A percentile compares a stretch with the other conserved stretches of the same genome.
Conservation (phyloP, 2,797 vertebrate species). For the Sitta carolinensis region DNA sequence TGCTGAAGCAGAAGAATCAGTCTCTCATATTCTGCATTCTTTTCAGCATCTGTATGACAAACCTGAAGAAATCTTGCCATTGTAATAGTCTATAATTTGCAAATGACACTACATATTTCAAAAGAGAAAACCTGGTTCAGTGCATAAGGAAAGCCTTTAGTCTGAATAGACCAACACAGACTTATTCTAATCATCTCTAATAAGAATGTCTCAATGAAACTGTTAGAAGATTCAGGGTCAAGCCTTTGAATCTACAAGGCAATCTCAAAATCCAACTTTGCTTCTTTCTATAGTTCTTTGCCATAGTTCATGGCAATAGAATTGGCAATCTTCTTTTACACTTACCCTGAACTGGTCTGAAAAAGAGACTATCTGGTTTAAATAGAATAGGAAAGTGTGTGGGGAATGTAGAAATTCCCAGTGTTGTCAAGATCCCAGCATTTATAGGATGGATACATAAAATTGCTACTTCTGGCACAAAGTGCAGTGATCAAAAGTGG, state of each 20-base stretch:
- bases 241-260: neutral
- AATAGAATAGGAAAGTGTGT: neutral
- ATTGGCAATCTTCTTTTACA: neutral
- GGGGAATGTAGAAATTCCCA: neutral
- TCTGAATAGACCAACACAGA: neutral
- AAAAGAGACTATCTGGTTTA: neutral
- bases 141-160: neutral
- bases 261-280: neutral
- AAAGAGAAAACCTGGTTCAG: neutral
- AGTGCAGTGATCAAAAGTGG: neutral
- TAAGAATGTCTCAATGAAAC: neutral
- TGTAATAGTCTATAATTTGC: neutral
- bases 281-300: neutral
- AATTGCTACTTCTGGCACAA: neutral
- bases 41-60: neutral
- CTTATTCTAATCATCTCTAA: neutral
- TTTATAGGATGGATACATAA: neutral
- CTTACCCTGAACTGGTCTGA: neutral
- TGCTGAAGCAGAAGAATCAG: neutral
- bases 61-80: neutral
- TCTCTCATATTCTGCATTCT: neutral
- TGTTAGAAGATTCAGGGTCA: neutral
- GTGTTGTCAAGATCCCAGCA: neutral
- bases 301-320: neutral
- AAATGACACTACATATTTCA: neutral